Evolutionary conservation across 1,140 invertebrate species (phyloP).

Genomic region (Cyphomyrmex costatus): DNA sequence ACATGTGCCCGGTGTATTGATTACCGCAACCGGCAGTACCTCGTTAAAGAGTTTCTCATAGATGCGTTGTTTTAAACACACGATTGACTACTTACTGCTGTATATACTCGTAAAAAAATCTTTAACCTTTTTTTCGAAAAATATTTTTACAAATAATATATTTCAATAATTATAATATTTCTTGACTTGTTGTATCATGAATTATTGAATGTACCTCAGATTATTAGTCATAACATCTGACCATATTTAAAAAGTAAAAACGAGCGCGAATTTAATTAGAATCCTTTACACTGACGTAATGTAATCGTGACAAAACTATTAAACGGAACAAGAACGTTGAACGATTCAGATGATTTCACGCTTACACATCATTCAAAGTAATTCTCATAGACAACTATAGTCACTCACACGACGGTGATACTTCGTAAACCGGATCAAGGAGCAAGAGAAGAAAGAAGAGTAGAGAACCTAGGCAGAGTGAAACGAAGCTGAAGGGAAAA

Average conservation of each 20-base stretch:
- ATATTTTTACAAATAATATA: background rate
- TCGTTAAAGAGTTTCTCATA: constrained; percentile 40
- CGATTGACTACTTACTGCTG: background rate
- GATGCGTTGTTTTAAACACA: constrained; percentile 11
- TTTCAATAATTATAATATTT: background rate
- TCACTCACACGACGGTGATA: constrained; percentile 25
- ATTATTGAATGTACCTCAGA: background rate
- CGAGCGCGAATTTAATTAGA: background rate
- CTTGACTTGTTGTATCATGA: background rate
- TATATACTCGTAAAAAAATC: background rate
- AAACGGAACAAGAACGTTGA: background rate
- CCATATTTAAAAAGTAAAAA: background rate
- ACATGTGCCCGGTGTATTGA: constrained; percentile 41
- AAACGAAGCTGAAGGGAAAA: constrained; percentile 17
- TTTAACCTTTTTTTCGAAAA: background rate
- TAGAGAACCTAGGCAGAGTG: background rate
- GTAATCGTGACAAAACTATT: background rate
- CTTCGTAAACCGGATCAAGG: constrained; percentile 24
- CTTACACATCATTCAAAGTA: background rate
- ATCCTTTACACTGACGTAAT: background rate
- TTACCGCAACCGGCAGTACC: background rate
- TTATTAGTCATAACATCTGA: background rate
- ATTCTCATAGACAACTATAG: constrained; percentile 11
- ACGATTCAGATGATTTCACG: background rate
- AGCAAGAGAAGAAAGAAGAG: background rate